Percentiles rank a stretch among this genome's conserved stretches.
Evolutionary conservation across 2,113 vertebrate genomes (phyloP).

Genomic region (Cyprinus carpio): DNA sequence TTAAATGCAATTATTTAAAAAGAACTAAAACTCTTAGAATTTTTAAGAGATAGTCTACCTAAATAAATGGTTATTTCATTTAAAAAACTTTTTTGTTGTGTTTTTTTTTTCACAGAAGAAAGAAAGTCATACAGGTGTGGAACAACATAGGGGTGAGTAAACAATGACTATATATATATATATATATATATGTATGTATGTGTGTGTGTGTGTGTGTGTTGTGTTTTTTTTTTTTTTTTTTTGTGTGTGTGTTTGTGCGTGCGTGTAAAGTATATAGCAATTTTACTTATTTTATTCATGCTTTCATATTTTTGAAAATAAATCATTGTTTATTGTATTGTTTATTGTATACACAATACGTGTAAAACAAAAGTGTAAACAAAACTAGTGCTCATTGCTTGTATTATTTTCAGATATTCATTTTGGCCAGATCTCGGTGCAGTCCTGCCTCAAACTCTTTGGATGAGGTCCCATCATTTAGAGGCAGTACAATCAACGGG

Average conservation of each 20-base stretch:
- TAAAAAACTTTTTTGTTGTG: neutral
- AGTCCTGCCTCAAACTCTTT: neutral
- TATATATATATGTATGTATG: too few relatives aligned
- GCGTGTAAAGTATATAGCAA: too few relatives aligned
- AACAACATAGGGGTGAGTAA: neutral
- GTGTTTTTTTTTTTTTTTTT: too few relatives aligned
- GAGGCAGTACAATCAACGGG: conserved; percentile 37
- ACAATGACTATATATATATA: too few relatives aligned
- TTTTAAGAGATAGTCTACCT: too few relatives aligned
- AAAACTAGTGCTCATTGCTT: neutral
- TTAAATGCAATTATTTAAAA: neutral
- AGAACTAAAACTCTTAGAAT: neutral
- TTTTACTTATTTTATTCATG: too few relatives aligned
- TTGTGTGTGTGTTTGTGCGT: too few relatives aligned
- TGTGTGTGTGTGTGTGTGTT: too few relatives aligned
- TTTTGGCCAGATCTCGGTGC: neutral
- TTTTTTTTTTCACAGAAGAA: too few relatives aligned
- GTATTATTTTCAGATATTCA: neutral
- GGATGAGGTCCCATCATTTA: neutral
- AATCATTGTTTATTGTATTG: too few relatives aligned
- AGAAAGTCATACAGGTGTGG: neutral
- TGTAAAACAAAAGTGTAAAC: neutral
- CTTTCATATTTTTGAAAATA: too few relatives aligned
- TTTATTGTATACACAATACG: neutral
- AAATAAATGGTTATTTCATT: neutral